These are phyloP conservation scores for Wasmannia auropunctata DNA, from an alignment of 1,140 invertebrate genomes.

Conservation along the genomic window DNA sequence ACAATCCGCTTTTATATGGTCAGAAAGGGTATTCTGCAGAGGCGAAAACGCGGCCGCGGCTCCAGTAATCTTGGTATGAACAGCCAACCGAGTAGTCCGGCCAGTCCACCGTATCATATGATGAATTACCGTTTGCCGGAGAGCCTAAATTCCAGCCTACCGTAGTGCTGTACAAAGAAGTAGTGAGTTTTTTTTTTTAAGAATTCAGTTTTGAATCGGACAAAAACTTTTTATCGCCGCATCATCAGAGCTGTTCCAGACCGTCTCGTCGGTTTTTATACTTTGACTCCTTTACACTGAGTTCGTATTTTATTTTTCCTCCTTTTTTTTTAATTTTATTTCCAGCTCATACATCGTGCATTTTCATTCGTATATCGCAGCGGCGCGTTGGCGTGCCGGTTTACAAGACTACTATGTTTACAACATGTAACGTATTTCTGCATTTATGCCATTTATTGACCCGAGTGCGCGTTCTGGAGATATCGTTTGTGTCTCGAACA, in stretches of 20 bases:
- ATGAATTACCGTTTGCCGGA: slow-evolving; percentile 90
- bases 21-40: slow-evolving; percentile 91
- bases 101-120: slow-evolving; percentile 90
- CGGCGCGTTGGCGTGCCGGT: slow-evolving; percentile 9
- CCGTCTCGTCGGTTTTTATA: slow-evolving; percentile 61
- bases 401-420: slow-evolving; percentile 61
- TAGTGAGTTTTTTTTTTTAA: slow-evolving; percentile 80
- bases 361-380: not conserved
- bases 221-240: slow-evolving; percentile 76
- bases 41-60: slow-evolving; percentile 89
- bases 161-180: slow-evolving; percentile 80
- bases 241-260: slow-evolving; percentile 79
- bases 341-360: slow-evolving; percentile 4
- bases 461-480: slow-evolving; percentile 47
- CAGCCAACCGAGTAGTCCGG: slow-evolving; percentile 86
- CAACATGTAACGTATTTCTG: slow-evolving; percentile 45
- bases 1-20: slow-evolving; percentile 94
- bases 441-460: slow-evolving; percentile 57
- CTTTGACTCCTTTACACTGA: slow-evolving; percentile 40
- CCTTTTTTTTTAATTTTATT: slow-evolving; percentile 11
- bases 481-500: slow-evolving; percentile 78
- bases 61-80: slow-evolving; percentile 80
- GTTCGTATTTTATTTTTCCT: slow-evolving; percentile 29
- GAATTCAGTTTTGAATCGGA: slow-evolving; percentile 76
- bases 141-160: slow-evolving; percentile 85